Evolutionary conservation across 1,140 invertebrate genomes (phyloP).

Genomic region (Colletes latitarsis): DNA sequence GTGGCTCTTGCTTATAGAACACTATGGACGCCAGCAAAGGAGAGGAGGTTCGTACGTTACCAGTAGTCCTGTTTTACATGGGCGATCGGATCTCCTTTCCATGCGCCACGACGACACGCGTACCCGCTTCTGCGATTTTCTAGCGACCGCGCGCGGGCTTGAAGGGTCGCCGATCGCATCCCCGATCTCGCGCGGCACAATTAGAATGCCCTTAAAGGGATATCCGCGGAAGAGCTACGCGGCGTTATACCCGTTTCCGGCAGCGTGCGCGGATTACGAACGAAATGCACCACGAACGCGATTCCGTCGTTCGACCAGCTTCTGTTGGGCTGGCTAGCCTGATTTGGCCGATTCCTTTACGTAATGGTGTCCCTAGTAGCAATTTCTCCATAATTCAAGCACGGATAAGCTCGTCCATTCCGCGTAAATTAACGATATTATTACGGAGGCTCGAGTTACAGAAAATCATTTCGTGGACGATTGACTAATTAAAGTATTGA

Average conservation of each 20-base stretch:
- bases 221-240: constrained; percentile 36
- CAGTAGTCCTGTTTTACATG: constrained; percentile 65
- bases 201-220: constrained; percentile 54
- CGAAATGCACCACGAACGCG: constrained; percentile 15
- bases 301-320: background rate
- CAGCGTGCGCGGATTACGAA: constrained; percentile 29
- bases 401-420: background rate
- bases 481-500: too few relatives aligned
- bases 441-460: too few relatives aligned
- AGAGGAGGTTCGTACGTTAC: constrained; percentile 52
- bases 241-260: constrained; percentile 43
- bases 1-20: too few relatives aligned
- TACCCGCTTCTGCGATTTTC: constrained; percentile 23
- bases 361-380: constrained; percentile 25
- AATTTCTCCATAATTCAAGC: constrained; percentile 1
- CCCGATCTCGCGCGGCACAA: constrained; percentile 48
- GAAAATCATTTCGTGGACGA: too few relatives aligned
- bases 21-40: constrained; percentile 42
- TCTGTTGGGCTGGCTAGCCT: background rate
- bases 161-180: constrained; percentile 49
- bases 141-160: constrained; percentile 21
- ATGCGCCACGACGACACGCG: constrained; percentile 56
- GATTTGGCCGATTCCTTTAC: constrained; percentile 10
- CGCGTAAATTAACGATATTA: background rate
- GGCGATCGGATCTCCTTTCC: constrained; percentile 63